Conservation (phyloP, 2,113 vertebrate genomes). For the Fregetta grallaria region DNA sequence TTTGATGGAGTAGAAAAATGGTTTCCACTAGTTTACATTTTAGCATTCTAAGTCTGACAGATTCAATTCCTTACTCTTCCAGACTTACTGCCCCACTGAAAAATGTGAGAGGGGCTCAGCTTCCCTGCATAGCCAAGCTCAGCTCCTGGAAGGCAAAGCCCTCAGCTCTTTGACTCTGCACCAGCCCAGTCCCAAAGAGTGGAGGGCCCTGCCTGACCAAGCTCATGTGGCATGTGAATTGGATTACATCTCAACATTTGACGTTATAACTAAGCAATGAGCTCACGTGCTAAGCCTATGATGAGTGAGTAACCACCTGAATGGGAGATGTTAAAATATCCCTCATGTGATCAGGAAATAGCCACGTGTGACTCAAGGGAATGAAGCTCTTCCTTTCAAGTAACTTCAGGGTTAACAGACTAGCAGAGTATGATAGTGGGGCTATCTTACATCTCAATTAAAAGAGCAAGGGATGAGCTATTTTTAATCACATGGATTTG, state of each 20-base stretch:
- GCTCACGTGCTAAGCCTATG: not conserved
- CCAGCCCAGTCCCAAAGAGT: not conserved
- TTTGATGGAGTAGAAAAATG: not conserved
- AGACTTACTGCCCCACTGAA: not conserved
- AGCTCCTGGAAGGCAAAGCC: not conserved
- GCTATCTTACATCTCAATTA: not conserved
- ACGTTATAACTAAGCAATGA: not conserved
- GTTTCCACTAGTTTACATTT: not conserved
- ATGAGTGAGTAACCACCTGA: not conserved
- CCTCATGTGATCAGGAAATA: not conserved
- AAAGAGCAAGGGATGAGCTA: not conserved
- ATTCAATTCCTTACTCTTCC: not conserved
- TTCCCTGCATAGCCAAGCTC: not conserved
- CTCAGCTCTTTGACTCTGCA: not conserved
- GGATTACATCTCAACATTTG: not conserved
- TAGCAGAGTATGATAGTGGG: not conserved
- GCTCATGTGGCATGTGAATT: fast-evolving
- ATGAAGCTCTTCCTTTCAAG: not conserved
- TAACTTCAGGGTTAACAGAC: not conserved
- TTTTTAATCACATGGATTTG: not conserved
- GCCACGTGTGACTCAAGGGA: not conserved
- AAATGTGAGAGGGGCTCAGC: not conserved
- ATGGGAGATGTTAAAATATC: not conserved
- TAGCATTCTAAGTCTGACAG: not conserved
- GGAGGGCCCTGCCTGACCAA: not conserved